Evolutionary conservation across 2,888 invertebrate genomes (phyloP), one percentile per base, ranked within the genome.

Genomic region (Azorinus chamasolen): DNA sequence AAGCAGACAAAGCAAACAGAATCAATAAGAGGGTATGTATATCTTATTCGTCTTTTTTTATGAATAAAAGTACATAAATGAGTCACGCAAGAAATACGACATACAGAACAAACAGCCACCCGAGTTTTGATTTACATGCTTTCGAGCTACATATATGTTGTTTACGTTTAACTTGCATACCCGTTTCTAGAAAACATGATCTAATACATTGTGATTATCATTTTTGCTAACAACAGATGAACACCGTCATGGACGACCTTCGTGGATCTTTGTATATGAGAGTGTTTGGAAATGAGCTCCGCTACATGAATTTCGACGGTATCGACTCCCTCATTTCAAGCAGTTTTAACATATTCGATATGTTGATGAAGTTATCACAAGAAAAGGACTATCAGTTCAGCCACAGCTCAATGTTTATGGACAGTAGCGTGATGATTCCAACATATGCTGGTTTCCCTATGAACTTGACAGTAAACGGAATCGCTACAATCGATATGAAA

Each of bases 241-340:
- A 46, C 14, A 41, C 45, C 12, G 66, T 63, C 12, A 82, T 85
- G 72, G 90, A 91, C 54, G 82, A 89, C 24, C 76, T 91, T 8
- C 81, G 85, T 43, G 92, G 90, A 18, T 94, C 95, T 27, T 89
- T 97, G 0, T 97, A 96, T 76, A 80, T 98, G 10, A 96, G 97
- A 88, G 92, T 98, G 46, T 98, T 98, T 89, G 99, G 98, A 0
- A 98, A 98, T 90, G 98, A 98, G 92, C 94, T 93, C 24, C 82
- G 84, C 20, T 93, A 90, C 75, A 72, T 73, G 41, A 82, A 83
- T 64, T 80, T 87, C 63, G 71, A 83, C 22, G 86, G 83, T 22
- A 53, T 82, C 50, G 75, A 78, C 55, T 71, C 69, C 14, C 50
- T 55, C 41, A 58, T 61, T 53, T 27, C 58, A 24, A 71, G 83